phyloP scores from a whole-genome alignment of 2,797 vertebrate genomes.

The Rhinoraja longicauda region DNA sequence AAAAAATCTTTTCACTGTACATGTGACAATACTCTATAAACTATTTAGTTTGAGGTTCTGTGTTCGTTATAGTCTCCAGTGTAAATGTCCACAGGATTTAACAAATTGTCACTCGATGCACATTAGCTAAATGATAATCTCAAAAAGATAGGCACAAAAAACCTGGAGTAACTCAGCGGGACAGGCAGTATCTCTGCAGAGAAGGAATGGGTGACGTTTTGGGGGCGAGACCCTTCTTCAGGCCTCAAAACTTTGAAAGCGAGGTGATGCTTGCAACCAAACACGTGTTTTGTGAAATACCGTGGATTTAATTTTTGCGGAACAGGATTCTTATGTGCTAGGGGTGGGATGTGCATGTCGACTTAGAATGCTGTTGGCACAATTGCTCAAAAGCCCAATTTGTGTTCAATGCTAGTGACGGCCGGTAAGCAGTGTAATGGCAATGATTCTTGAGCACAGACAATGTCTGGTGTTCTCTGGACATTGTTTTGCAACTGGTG shows the following conservation, averaged over 20 bases:
- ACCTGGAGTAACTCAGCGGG: no score
- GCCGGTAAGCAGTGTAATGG: neutral
- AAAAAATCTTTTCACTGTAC: no score
- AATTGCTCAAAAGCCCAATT: neutral
- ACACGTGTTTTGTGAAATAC: neutral
- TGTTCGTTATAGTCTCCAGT: neutral
- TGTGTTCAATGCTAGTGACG: neutral
- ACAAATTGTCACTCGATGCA: neutral
- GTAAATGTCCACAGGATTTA: neutral
- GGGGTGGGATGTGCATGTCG: no score
- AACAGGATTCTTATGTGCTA: neutral
- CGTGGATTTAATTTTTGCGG: neutral
- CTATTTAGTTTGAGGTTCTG: neutral
- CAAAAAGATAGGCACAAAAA: neutral
- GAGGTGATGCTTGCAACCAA: no score
- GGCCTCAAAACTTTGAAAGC: no score
- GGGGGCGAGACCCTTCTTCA: no score
- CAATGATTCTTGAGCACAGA: no score
- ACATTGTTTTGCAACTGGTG: neutral
- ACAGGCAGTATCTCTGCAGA: no score
- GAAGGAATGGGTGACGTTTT: no score
- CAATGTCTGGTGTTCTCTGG: no score
- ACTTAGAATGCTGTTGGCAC: neutral
- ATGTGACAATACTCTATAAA: no score
- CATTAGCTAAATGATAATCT: neutral